Base-by-base conservation (phyloP, 1,140 invertebrate species). In the Kradibia gibbosae region DNA sequence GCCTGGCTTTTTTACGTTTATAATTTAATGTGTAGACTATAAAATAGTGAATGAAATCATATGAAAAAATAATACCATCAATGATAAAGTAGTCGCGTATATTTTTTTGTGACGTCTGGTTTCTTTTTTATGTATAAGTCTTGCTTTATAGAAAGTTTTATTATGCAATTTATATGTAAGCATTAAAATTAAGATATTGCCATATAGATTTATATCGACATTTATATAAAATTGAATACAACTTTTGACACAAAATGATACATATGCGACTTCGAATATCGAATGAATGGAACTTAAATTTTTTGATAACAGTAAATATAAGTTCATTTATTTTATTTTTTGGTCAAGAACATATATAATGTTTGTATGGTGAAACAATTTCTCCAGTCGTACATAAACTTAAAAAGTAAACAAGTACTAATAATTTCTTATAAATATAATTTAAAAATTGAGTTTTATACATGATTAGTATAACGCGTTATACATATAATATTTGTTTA, bases 11-110 rank as follows among this genome's bases (percentile, higher is more conserved):
- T 70, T 70, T 70, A 11, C 11, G n/a, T 70, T 45, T 20, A 42
- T 8, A n/a, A 42, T 45, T 70, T 48, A 48, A 48, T 48, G 25
- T 5, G n/a, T 31, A 28, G 39, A n/a, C 70, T 48, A 71, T 71
- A n/a, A n/a, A n/a, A n/a, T n/a, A n/a, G n/a, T n/a, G n/a, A n/a
- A n/a, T n/a, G n/a, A n/a, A n/a, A n/a, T 48, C 70, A 48, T 71
- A 71, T 48, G 10, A n/a, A 71, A 71, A 71, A 73, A 53, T 74
- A 53, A 74, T 34, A 20, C 20, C 71, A 20, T 55, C 34, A 45
- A 31, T 74, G 48, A 74, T 48, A 53, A 74, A 74, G 50, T 55
- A 28, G 13, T 71, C 48, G 48, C 42, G 8, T 48, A 36, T 39
- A 1, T 17, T 25, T 62, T 34, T 62, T 62, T 62, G 7, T 65